Percentiles rank a stretch among this genome's conserved stretches.
These are phyloP conservation scores for Molossus alvarezi DNA, from an alignment of 2,797 vertebrate genomes.

Conservation along the genomic window DNA sequence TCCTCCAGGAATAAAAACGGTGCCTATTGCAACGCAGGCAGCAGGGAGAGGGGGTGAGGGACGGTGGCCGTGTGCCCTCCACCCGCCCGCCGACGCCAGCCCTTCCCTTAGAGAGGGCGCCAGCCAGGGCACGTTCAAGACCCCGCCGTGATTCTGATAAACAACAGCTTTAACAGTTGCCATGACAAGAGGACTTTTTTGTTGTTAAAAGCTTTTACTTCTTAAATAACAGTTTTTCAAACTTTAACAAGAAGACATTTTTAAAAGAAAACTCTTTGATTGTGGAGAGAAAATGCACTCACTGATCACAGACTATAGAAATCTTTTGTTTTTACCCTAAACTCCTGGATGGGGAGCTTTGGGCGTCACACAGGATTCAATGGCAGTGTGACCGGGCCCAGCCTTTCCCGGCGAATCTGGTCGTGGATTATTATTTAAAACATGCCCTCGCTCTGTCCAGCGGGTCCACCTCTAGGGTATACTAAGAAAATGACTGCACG, in stretches of 20 bases:
- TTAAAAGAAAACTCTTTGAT: neutral
- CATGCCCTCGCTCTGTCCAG: neutral
- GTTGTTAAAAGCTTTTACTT: neutral
- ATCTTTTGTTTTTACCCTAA: neutral
- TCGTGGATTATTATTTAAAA: neutral
- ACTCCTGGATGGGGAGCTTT: neutral
- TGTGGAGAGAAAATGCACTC: constrained; percentile 24
- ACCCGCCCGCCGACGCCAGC: too few relatives aligned
- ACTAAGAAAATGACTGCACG: neutral
- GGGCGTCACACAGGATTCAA: neutral
- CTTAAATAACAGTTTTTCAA: constrained; percentile 19
- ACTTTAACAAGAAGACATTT: neutral
- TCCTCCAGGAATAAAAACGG: neutral
- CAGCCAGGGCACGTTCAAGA: accelerated
- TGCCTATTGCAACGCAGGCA: neutral
- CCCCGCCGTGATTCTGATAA: neutral
- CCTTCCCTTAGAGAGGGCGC: neutral
- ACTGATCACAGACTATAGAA: neutral
- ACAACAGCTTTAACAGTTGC: too few relatives aligned
- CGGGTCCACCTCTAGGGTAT: neutral
- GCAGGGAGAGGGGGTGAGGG: accelerated
- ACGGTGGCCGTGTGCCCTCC: too few relatives aligned
- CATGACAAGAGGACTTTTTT: neutral
- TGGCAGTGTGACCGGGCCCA: neutral
- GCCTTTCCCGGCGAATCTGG: neutral